Base-by-base conservation (phyloP, 2,888 invertebrate species). In the Labia minor region DNA sequence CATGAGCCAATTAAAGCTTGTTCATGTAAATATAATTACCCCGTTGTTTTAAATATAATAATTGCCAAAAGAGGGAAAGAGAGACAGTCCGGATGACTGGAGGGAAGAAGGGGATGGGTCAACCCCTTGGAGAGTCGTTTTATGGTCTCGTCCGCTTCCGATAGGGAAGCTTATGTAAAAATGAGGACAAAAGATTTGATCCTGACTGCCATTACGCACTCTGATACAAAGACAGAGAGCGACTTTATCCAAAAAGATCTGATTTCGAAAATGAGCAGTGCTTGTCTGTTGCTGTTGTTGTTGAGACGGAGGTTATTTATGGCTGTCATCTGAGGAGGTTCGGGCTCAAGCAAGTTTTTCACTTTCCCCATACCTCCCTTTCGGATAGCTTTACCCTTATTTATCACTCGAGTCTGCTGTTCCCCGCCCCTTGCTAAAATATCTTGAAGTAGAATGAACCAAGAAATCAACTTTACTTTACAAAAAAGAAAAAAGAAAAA, bases 71-170 rank as follows among this genome's bases (percentile, higher is more conserved):
- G 62, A 21, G 66, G 14, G 62, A 62, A 26, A n/a, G 66, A 14
- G 21, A 62, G 61, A 19, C 62, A 62, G 66, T 21, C 11, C 4
- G 66, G 26, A 21, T 21, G 66, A 62, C 64, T 21, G 63, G n/a
- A n/a, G n/a, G n/a, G n/a, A 33, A 33, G 64, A 19, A 19, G 33
- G 18, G 64, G 33, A 10, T 16, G 64, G 37, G 37, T 64, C 64
- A 64, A 64, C 21, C 64, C 64, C 64, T 33, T 64, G 33, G 20
- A 20, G 14, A 26, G 63, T 26, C n/a, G 21, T 21, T 21, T 21
- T 26, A 63, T 26, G 26, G 63, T 26, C 11, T 20, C 2, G 20
- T 2, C 19, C 8, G 19, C 21, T 19, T 26, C 26, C 63, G 63
- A 26, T n/a, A 16, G 4, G 20, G 33, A 33, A 8, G 33, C 33